A percentile compares a stretch with the other conserved stretches of the same genome.
phyloP scores from a whole-genome alignment of 2,113 vertebrate genomes.

The Columba livia region DNA sequence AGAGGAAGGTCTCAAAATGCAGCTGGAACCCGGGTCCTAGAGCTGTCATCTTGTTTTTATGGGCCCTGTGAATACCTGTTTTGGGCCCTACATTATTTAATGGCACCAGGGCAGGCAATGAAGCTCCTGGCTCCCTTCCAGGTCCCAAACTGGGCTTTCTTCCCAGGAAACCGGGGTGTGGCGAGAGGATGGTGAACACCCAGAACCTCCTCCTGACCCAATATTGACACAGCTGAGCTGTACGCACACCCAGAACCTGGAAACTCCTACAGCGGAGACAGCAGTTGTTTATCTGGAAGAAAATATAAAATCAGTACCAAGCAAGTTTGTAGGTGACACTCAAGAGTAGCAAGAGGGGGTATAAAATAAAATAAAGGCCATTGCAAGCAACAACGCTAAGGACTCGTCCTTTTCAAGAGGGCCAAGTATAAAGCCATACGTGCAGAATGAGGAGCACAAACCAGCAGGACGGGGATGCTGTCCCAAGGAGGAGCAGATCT shows the following conservation, averaged over 20 bases:
- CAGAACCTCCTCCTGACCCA: slow-evolving; percentile 29
- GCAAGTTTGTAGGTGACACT: not conserved
- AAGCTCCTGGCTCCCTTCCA: not conserved
- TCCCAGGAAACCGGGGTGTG: slow-evolving; percentile 31
- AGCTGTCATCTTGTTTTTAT: not conserved
- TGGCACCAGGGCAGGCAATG: not conserved
- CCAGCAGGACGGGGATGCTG: not conserved
- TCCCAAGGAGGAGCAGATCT: not conserved
- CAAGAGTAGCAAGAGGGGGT: not conserved
- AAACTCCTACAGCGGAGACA: not conserved
- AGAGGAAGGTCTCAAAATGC: not conserved
- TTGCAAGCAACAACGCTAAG: not conserved
- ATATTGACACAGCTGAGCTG: not conserved
- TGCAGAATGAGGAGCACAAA: not conserved
- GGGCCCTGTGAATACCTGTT: not conserved
- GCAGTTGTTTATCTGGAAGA: slow-evolving; percentile 7
- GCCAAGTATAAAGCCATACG: not conserved
- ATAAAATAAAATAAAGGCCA: not conserved
- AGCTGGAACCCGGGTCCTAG: not conserved
- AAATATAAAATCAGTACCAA: not conserved
- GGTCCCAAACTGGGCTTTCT: slow-evolving; percentile 1
- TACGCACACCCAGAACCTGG: not conserved
- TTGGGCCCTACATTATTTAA: not conserved
- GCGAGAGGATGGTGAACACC: not conserved
- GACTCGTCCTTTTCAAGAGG: not conserved